These are phyloP conservation scores for Tauraco erythrolophus DNA, from an alignment of 2,113 vertebrate species.

Conservation along the genomic window DNA sequence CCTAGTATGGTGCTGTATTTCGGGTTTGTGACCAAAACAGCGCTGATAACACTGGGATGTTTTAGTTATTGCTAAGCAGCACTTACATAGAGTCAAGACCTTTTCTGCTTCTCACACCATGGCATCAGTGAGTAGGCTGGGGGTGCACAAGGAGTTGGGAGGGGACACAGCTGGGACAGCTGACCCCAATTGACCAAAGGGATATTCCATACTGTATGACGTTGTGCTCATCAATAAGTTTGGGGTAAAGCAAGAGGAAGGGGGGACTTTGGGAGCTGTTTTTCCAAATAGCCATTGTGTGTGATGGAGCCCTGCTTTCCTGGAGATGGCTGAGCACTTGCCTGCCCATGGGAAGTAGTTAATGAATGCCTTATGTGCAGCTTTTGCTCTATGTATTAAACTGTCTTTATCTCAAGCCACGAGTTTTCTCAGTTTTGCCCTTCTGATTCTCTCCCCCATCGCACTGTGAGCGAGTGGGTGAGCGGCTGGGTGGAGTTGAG, in stretches of 20 bases:
- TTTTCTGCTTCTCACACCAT: neutral
- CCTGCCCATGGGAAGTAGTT: rapidly evolving
- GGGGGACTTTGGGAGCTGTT: rapidly evolving
- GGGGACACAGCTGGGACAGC: no score
- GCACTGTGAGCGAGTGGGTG: rapidly evolving
- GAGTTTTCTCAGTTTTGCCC: neutral
- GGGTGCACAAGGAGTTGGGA: neutral
- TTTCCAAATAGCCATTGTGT: rapidly evolving
- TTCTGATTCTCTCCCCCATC: neutral
- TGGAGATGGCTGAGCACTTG: neutral
- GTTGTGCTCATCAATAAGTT: neutral
- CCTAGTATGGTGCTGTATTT: neutral
- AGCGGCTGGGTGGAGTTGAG: rapidly evolving
- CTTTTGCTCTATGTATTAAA: neutral
- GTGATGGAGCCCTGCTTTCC: neutral
- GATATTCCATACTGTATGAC: neutral
- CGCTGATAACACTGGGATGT: neutral
- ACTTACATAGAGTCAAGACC: neutral
- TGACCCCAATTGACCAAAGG: neutral
- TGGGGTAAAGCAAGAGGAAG: neutral
- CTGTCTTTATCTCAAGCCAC: neutral
- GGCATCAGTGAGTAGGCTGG: rapidly evolving
- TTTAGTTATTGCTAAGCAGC: neutral
- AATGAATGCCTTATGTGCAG: rapidly evolving
- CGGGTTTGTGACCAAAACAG: neutral